Evolutionary conservation across 37 sponge, comb jelly and placozoan species (phyloP).

Genomic region (Haliclona indistincta): DNA sequence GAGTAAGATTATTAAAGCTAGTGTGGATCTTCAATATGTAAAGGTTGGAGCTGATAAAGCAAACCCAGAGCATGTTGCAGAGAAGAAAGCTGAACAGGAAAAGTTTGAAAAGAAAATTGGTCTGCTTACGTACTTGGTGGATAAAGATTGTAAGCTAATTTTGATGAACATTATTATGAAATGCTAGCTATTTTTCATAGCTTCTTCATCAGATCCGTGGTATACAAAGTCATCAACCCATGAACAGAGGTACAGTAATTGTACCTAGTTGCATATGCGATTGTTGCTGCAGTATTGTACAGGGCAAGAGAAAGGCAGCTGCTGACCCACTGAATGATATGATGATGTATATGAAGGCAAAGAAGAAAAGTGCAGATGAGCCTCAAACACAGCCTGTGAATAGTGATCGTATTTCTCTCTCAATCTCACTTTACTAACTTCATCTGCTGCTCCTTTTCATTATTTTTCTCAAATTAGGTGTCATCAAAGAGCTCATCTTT

Average conservation of each 20-base stretch:
- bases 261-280: conserved; percentile 43
- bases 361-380: conserved; percentile 28
- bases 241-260: conserved; percentile 12
- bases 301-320: conserved; percentile 37
- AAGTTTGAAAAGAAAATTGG: conserved; percentile 77
- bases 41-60: conserved; percentile 64
- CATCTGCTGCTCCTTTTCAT: background rate
- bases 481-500: background rate
- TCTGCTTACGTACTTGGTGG: conserved; percentile 85
- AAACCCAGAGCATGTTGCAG: conserved; percentile 72
- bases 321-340: conserved; percentile 80
- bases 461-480: background rate
- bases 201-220: background rate
- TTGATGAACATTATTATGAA: background rate
- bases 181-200: background rate
- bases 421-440: background rate
- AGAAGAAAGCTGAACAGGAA: conserved; percentile 83
- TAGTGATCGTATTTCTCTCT: background rate
- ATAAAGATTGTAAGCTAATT: conserved; percentile 64
- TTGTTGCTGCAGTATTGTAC: background rate
- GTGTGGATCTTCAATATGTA: background rate
- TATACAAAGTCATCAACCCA: background rate
- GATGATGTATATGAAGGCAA: conserved; percentile 43
- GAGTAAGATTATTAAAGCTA: no score
- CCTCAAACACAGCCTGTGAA: background rate